phyloP scores from a whole-genome alignment of 2,113 vertebrate genomes.

The Chauna torquata region DNA sequence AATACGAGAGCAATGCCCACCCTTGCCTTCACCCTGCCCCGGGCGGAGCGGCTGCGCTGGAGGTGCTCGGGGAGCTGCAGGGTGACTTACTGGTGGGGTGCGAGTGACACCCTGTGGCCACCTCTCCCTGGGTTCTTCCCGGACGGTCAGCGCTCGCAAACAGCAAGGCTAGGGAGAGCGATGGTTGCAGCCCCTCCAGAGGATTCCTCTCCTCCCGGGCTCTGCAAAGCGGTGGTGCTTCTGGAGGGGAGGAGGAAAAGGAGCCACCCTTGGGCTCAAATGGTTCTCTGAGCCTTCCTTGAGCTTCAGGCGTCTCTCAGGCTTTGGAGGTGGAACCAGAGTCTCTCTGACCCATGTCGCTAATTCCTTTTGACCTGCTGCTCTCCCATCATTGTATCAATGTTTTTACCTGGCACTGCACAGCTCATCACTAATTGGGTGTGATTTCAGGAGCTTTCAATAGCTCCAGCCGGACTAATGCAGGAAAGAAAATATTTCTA shows the following conservation, averaged over 20 bases:
- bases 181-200: background rate
- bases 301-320: background rate
- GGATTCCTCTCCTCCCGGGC: background rate
- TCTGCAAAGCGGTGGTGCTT: rapidly evolving
- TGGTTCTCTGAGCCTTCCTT: background rate
- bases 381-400: rapidly evolving
- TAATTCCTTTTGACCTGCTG: background rate
- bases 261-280: background rate
- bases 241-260: background rate
- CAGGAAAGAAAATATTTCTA: background rate
- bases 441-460: background rate
- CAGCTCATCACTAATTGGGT: background rate
- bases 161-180: rapidly evolving
- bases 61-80: background rate
- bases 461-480: background rate
- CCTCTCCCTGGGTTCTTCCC: background rate
- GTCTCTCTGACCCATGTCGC: background rate
- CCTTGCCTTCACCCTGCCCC: no score
- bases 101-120: constrained; percentile 71
- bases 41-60: background rate
- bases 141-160: background rate
- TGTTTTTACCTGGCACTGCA: background rate
- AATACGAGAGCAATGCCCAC: rapidly evolving
- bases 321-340: background rate
- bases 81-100: background rate